phyloP scores from a whole-genome alignment of 2,797 vertebrate genomes.

The Sparus aurata region DNA sequence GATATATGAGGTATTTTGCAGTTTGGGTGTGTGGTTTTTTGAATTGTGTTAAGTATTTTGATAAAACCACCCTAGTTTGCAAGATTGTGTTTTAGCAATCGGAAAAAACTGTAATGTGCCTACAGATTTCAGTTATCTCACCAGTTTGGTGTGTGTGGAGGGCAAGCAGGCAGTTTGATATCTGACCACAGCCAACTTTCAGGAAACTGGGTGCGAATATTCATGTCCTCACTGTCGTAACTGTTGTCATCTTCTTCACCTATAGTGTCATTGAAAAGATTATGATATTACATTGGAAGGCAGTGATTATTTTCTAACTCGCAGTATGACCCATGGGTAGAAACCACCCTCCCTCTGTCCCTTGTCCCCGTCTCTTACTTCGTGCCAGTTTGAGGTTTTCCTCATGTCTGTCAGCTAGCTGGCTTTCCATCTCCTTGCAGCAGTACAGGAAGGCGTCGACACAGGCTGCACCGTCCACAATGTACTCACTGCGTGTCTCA shows the following conservation, averaged over 20 bases:
- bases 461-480: constrained; percentile 79
- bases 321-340: not conserved
- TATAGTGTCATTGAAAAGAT: constrained; percentile 35
- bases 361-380: constrained; percentile 66
- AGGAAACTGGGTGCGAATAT: constrained; percentile 83
- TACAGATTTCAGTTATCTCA: constrained; percentile 53
- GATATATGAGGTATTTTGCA: no score
- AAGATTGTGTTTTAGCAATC: no score
- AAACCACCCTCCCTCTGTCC: not conserved
- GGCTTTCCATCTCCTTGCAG: constrained; percentile 78
- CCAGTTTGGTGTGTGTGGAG: constrained; percentile 62
- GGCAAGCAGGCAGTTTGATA: constrained; percentile 58
- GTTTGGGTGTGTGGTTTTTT: no score
- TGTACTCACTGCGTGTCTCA: constrained; percentile 77
- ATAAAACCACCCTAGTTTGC: no score
- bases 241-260: constrained; percentile 75
- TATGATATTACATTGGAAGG: not conserved
- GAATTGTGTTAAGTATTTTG: no score
- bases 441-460: constrained; percentile 86
- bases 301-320: not conserved
- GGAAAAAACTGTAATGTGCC: no score
- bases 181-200: constrained; percentile 90
- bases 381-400: constrained; percentile 66
- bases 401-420: constrained; percentile 40
- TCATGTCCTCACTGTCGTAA: constrained; percentile 38